Evolutionary conservation across 2,797 vertebrate genomes (phyloP), one percentile per base, ranked within the genome.

Genomic region (Cetoscarus ocellatus): DNA sequence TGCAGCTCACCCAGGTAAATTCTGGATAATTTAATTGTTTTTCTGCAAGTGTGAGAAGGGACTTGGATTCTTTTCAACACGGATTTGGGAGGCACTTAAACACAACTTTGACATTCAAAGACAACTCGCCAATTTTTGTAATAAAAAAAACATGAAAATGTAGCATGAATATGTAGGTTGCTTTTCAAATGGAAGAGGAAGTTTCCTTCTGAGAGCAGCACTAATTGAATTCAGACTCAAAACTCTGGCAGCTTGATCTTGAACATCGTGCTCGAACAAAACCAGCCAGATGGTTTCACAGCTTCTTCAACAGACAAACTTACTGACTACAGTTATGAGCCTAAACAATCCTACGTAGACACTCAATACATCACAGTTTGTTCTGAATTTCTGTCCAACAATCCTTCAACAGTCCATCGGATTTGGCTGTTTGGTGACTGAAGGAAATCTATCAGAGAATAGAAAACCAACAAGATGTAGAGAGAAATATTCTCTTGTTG

Each of bases 291-390:
- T 50, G 44, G 15, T 39, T 57, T n/a, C 45, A 50, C 45, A 43
- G 7, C 53, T 67, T 9, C 12, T 4, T 38, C 57, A 47, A 14
- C 18, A 67, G 34, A 52, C 34, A 53, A 60, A 49, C 43, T 47
- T 49, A 10, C 1, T 15, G 35, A 15, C 11, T 7, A 18, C 17
- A 39, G 54, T 6, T 7, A 36, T 1, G 15, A 35, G 53, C 59
- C 34, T 3, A 38, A 63, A 64, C 54, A 52, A 64, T 48, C 48
- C 27, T 18, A 58, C 18, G 3, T n/a, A 35, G 5, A 1, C 19
- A 34, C 6, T 0, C 36, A 13, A 13, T 11, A 12, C 1, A 8
- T 11, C 66, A 38, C 27, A 55, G 2, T 42, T 1, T 11, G 17
- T 19, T 47, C 53, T n/a, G 47, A 11, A 0, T 38, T 10, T 14